Conservation (phyloP, 1,140 invertebrate genomes). For the Teleopsis dalmanni region DNA sequence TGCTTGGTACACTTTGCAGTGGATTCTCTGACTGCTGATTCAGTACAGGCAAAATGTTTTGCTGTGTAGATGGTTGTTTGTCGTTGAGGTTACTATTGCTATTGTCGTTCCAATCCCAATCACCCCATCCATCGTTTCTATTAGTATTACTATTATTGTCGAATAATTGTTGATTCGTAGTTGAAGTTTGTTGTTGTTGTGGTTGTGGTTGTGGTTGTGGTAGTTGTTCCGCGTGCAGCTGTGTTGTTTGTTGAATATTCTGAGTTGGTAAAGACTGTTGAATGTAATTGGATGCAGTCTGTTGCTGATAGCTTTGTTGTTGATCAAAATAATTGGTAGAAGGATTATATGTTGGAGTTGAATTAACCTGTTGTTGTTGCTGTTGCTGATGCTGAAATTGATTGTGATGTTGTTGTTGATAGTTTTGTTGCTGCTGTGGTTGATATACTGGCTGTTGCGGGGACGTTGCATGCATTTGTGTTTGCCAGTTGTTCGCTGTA, state of each 20-base stretch:
- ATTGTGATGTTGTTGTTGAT: constrained; percentile 1
- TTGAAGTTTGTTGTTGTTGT: constrained; percentile 7
- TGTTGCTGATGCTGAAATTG: neutral
- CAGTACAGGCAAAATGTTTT: neutral
- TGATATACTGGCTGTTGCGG: constrained; percentile 20
- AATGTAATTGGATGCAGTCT: neutral
- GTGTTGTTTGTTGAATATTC: constrained; percentile 2
- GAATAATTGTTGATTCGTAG: constrained; percentile 8
- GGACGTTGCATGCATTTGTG: neutral
- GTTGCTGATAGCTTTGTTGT: no score
- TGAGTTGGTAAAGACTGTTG: no score
- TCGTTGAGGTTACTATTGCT: constrained; percentile 5
- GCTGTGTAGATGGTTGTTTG: neutral
- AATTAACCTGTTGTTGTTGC: neutral
- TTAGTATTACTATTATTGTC: constrained; percentile 19
- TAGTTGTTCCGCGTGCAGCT: constrained; percentile 9
- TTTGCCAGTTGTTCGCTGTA: constrained; percentile 4
- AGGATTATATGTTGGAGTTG: no score
- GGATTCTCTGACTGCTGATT: constrained; percentile 1
- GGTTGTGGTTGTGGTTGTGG: constrained; percentile 14
- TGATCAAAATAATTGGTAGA: no score
- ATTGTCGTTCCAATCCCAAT: constrained; percentile 43
- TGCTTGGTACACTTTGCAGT: no score
- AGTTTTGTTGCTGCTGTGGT: constrained; percentile 3
- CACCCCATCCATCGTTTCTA: constrained; percentile 39